Evolutionary conservation across 23 tunicate genomes (phyloP).

Genomic region (Phallusia fumigata): DNA sequence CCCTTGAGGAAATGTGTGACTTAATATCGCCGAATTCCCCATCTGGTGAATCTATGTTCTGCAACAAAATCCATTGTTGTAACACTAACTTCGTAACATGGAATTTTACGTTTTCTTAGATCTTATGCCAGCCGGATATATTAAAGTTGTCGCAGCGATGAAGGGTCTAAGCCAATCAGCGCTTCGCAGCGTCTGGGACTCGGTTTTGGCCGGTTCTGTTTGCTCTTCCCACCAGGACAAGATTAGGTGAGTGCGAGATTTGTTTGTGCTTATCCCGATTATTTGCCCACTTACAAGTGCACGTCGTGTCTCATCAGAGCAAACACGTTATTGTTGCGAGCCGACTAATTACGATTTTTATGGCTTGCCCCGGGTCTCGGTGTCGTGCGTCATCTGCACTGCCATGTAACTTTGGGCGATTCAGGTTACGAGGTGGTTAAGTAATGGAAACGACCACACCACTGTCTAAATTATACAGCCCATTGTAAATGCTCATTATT

Average conservation of each 20-base stretch:
- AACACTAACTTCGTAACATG: neutral
- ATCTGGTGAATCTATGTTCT: neutral
- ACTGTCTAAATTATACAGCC: too few relatives aligned
- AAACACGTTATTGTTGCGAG: neutral
- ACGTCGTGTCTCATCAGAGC: neutral
- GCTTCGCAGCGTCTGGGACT: conserved; percentile 9
- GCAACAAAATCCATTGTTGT: neutral
- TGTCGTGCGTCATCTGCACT: too few relatives aligned
- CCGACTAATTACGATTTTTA: neutral
- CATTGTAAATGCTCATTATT: too few relatives aligned
- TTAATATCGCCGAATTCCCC: conserved; percentile 7
- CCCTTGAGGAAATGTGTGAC: conserved; percentile 23
- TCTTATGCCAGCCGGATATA: conserved; percentile 1
- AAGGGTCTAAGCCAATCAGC: conserved; percentile 2
- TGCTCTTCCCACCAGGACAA: conserved; percentile 12
- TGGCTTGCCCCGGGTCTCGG: neutral
- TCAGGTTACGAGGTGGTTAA: too few relatives aligned
- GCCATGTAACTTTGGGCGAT: too few relatives aligned
- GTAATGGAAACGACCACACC: too few relatives aligned
- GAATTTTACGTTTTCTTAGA: neutral
- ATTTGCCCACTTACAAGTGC: neutral
- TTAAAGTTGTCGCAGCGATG: conserved; percentile 3
- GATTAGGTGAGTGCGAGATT: conserved; percentile 7
- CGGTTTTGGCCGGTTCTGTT: neutral
- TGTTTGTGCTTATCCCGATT: neutral